phyloP scores from a whole-genome alignment of 2,888 invertebrate genomes.

The Alloscopus bannaensis region DNA sequence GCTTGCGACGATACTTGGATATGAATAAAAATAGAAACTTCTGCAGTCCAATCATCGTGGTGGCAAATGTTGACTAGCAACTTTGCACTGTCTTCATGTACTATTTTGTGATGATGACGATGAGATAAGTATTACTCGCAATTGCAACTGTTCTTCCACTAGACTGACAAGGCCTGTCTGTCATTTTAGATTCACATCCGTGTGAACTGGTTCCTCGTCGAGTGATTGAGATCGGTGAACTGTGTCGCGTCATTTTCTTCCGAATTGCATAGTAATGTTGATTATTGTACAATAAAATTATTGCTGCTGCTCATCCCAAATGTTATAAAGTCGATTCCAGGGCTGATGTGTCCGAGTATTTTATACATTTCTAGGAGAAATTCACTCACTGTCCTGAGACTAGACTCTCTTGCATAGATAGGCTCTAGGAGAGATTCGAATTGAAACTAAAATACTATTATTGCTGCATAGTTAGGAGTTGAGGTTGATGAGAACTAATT shows the following conservation, averaged over 20 bases:
- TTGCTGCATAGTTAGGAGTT: too few relatives aligned
- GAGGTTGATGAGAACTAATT: too few relatives aligned
- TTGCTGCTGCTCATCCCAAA: too few relatives aligned
- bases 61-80: slow-evolving; percentile 57
- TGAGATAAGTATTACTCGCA: background rate
- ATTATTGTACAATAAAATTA: too few relatives aligned
- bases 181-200: background rate
- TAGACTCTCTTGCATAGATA: too few relatives aligned
- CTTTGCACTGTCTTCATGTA: slow-evolving; percentile 32
- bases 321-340: too few relatives aligned
- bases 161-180: background rate
- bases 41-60: slow-evolving; percentile 81
- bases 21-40: slow-evolving; percentile 92
- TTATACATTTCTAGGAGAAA: too few relatives aligned
- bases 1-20: slow-evolving; percentile 85
- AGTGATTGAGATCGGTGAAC: background rate
- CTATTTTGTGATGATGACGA: slow-evolving; percentile 23
- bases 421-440: too few relatives aligned
- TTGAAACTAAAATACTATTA: too few relatives aligned
- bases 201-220: background rate
- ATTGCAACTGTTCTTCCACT: background rate
- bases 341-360: too few relatives aligned
- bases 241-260: background rate
- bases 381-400: too few relatives aligned
- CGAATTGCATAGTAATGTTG: background rate